Base-by-base conservation (phyloP, 2,888 invertebrate species). In the Aporophyla lueneburgensis region DNA sequence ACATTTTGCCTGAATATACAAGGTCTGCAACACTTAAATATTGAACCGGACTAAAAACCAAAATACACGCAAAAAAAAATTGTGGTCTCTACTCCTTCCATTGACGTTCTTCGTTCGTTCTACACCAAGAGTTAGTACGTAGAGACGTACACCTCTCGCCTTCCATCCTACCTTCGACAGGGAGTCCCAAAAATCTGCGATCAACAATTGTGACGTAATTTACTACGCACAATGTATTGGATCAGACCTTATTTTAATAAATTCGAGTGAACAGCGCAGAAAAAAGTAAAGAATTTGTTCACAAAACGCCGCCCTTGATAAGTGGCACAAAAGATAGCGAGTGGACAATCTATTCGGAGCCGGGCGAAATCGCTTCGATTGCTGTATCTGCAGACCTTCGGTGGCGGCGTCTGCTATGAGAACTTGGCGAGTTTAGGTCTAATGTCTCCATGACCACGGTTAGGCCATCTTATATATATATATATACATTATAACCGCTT, bases 281-380 rank as follows among this genome's bases (percentile, higher is more conserved):
- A 87, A 87, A 88, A 89, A 88, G 89, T 87, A 85, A 86, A 89
- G 86, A 89, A 89, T 89, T 90, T 89, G 89, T 89, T 87, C 89
- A 86, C 83, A 87, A 86, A 86, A 88, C 84, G 87, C 86, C 86
- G 84, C 78, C 85, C 89, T 88, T 89, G 90, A 88, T 90, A 90
- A 90, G 89, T 91, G 86, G 88, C 82, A 88, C 88, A 84, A 86
- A 87, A 90, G 89, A 90, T 90, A 90, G 88, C 87, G 85, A 82
- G 86, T 87, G 89, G 88, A 90, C 90, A 90, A 90, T 90, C 89
- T 90, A 90, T 90, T 89, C 89, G 89, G 88, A 87, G 81, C 79
- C 87, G 80, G 86, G 84, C 77, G 79, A 83, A 87, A 90, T 89
- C 86, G 88, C 78, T 87, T 80, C 90, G 86, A 90, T 89, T 90